Evolutionary conservation across 2,797 vertebrate genomes (phyloP), one percentile per base, ranked within the genome.

Genomic region (Gadopsis marmoratus): DNA sequence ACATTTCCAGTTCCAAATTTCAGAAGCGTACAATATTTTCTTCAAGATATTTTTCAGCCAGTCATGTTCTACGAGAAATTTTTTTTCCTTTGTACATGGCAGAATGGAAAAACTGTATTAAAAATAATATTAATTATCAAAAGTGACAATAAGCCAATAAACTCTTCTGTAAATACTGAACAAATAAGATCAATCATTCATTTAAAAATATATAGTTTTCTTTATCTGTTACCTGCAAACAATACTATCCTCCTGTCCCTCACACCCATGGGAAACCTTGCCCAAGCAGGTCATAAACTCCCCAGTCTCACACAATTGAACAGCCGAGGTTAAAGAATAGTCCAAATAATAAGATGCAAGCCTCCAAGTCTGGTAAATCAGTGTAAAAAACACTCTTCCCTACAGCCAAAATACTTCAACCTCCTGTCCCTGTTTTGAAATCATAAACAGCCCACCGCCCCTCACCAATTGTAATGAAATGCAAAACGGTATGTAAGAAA

Each of bases 281-380:
- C 79, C 69, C 73, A 59, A 70, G 84, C 77, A 84, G 87, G 74
- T 92, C 86, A 70, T 92, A 92, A 95, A 94, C 89, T 88, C 67
- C 60, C 76, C 75, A 84, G 94, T 93, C 90, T 94, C 93, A 92
- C 91, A 91, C 94, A 94, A 92, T 93, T 95, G 92, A 95, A 90
- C 92, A 93, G 90, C 74, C 61, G 84, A 81, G 88, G 95, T 96
- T 96, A 96, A 96, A 96, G 91, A 94, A 94, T 95, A 95, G 92
- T 94, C 89, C 83, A 89, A 93, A 94, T 96, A 95, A 95, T 95
- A 92, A 94, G 89, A 95, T 94, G 94, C 91, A 92, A 91, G 88
- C 89, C 91, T 92, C 89, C 69, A 58, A 85, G 91, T 89, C 93
- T 94, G 88, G 93, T 95, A 93, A 95, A 95, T 95, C 91, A 95